phyloP scores from a whole-genome alignment of 30 jellyfish, hydroid and myxozoan species.

The Aurelia aurita region DNA sequence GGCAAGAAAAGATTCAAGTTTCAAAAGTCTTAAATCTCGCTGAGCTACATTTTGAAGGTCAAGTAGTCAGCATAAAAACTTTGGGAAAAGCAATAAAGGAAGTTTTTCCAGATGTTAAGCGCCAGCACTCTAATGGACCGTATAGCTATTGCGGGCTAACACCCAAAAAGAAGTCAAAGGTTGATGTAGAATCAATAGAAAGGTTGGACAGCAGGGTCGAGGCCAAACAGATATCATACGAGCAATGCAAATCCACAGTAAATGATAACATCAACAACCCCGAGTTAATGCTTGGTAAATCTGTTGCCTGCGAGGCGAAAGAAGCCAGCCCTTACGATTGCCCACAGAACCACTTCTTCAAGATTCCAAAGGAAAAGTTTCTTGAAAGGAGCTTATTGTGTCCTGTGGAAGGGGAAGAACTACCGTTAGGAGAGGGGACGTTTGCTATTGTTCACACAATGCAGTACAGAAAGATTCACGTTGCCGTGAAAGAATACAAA shows the following conservation, averaged over 20 bases:
- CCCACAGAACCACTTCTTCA: background rate
- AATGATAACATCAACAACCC: too few relatives aligned
- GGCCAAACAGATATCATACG: too few relatives aligned
- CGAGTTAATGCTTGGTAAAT: too few relatives aligned
- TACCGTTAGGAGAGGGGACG: constrained; percentile 13
- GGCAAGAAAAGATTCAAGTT: background rate
- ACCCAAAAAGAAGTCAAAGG: too few relatives aligned
- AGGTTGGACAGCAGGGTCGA: too few relatives aligned
- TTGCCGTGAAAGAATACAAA: constrained; percentile 17
- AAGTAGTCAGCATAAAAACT: background rate
- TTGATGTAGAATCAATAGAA: too few relatives aligned
- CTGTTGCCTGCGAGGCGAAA: background rate
- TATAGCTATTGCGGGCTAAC: background rate
- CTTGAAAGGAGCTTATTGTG: background rate
- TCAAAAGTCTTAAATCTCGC: background rate
- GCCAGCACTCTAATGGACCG: constrained; percentile 8
- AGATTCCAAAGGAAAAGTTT: constrained; percentile 6
- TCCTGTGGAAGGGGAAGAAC: background rate
- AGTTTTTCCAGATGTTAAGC: constrained; percentile 9
- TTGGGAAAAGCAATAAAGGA: background rate
- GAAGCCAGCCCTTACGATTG: background rate
- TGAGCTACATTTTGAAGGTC: background rate
- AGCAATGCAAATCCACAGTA: too few relatives aligned
- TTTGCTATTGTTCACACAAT: background rate
- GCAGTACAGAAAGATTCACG: constrained; percentile 1